Evolutionary conservation across 2,797 vertebrate species (phyloP).

Genomic region (Leptoclinus maculatus): DNA sequence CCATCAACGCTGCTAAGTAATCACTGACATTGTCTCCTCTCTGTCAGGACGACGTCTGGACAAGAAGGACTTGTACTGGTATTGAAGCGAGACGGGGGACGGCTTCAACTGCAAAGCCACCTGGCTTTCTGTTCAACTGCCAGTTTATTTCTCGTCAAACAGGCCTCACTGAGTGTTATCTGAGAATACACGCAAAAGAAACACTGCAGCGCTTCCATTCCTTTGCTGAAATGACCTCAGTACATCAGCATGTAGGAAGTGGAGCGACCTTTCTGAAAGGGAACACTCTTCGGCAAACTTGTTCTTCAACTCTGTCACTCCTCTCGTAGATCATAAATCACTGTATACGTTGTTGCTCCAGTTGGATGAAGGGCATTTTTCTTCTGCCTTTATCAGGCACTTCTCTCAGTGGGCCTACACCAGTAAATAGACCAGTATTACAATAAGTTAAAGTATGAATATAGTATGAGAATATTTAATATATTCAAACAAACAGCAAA

Average conservation of each 20-base stretch:
- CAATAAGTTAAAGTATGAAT: slow-evolving; percentile 39
- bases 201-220: slow-evolving; percentile 6
- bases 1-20: not conserved
- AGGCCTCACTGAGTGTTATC: slow-evolving; percentile 6
- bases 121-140: slow-evolving; percentile 2
- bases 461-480: slow-evolving; percentile 10
- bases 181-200: slow-evolving; percentile 18
- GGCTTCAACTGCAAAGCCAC: slow-evolving; percentile 1
- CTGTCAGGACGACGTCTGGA: slow-evolving; percentile 83
- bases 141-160: slow-evolving; percentile 24
- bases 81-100: slow-evolving; percentile 52
- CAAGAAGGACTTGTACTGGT: slow-evolving; percentile 88
- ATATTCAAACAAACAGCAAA: not conserved
- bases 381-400: slow-evolving; percentile 15
- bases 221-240: slow-evolving; percentile 52
- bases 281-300: slow-evolving; percentile 71
- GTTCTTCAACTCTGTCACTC: slow-evolving; percentile 67
- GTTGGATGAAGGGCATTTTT: slow-evolving; percentile 43
- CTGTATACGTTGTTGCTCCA: slow-evolving; percentile 20
- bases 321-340: slow-evolving; percentile 7
- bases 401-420: slow-evolving; percentile 16
- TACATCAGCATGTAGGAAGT: slow-evolving; percentile 44
- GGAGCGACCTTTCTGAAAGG: slow-evolving; percentile 41
- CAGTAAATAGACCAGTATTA: slow-evolving; percentile 63
- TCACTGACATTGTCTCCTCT: slow-evolving; percentile 28